Evolutionary conservation across 2,888 invertebrate genomes (phyloP).

Genomic region (Sinotaia quadrata): DNA sequence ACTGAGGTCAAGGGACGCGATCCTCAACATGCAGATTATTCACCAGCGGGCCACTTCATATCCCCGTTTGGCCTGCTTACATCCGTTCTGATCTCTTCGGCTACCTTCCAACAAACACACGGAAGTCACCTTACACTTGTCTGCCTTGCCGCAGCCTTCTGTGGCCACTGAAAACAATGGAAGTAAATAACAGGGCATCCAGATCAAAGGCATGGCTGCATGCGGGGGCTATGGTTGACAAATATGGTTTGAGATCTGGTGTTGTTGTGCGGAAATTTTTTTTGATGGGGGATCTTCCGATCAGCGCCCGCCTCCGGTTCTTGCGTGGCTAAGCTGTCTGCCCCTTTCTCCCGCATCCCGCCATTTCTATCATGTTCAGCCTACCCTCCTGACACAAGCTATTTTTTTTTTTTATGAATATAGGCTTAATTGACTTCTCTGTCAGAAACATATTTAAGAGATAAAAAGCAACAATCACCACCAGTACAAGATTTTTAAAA

Average conservation of each 20-base stretch:
- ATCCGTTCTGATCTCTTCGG: neutral
- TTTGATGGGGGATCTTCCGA: conserved; percentile 11
- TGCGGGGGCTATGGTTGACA: conserved; percentile 17
- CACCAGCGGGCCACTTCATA: neutral
- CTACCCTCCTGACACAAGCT: too few relatives aligned
- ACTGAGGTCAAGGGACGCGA: conserved; percentile 12
- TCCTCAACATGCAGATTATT: conserved; percentile 14
- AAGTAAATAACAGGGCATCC: conserved; percentile 18
- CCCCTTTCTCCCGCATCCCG: neutral
- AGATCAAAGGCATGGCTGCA: conserved; percentile 14
- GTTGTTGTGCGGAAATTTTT: conserved; percentile 18
- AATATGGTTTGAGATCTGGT: conserved; percentile 29
- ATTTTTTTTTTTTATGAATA: too few relatives aligned
- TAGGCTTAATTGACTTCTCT: too few relatives aligned
- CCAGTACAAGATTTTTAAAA: too few relatives aligned
- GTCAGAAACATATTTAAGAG: too few relatives aligned
- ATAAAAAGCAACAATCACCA: too few relatives aligned
- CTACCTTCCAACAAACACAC: conserved; percentile 23
- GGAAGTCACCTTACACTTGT: conserved; percentile 29
- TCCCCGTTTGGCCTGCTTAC: neutral
- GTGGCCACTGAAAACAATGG: conserved; percentile 27
- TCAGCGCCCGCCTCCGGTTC: conserved; percentile 3
- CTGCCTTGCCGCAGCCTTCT: conserved; percentile 17
- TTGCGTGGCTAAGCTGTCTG: neutral
- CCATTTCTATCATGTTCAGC: neutral